Percentiles rank a stretch among this genome's conserved stretches.
phyloP scores from a whole-genome alignment of 2,113 vertebrate species.

The Hirundichthys speculiger region DNA sequence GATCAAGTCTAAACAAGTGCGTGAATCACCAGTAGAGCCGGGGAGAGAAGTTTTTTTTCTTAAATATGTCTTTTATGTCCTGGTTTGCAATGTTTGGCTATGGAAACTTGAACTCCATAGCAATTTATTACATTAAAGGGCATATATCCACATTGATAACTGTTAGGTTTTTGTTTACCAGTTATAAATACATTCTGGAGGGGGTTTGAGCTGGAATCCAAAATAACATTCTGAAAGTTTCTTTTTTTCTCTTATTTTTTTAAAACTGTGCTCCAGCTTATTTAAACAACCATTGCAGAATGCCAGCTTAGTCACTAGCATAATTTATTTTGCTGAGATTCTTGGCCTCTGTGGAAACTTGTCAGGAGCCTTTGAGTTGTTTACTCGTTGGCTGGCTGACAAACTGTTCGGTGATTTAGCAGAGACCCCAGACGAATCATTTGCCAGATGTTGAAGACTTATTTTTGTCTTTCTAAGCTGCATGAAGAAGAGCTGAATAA shows the following conservation, averaged over 20 bases:
- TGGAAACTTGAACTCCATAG: too few relatives aligned
- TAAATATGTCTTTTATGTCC: too few relatives aligned
- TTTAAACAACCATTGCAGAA: slow-evolving; percentile 19
- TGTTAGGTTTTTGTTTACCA: not conserved
- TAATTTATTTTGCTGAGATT: slow-evolving; percentile 35
- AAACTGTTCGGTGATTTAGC: slow-evolving; percentile 51
- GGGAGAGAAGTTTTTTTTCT: too few relatives aligned
- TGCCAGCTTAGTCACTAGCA: slow-evolving; percentile 10
- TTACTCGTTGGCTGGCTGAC: slow-evolving; percentile 54
- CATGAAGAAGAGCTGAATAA: not conserved
- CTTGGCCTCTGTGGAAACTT: slow-evolving; percentile 40
- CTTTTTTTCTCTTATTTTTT: not conserved
- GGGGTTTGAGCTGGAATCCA: too few relatives aligned
- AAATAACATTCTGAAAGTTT: too few relatives aligned
- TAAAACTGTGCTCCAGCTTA: not conserved
- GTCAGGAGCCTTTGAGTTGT: slow-evolving; percentile 36
- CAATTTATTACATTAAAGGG: not conserved
- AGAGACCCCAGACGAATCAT: slow-evolving; percentile 22
- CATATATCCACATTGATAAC: not conserved
- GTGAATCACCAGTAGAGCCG: too few relatives aligned
- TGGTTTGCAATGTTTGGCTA: too few relatives aligned
- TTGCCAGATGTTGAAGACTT: slow-evolving; percentile 48
- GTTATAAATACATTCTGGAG: not conserved
- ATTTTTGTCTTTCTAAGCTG: slow-evolving; percentile 33
- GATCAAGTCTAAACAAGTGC: too few relatives aligned